phyloP scores from a whole-genome alignment of 2,797 vertebrate species.

The Erpetoichthys calabaricus region DNA sequence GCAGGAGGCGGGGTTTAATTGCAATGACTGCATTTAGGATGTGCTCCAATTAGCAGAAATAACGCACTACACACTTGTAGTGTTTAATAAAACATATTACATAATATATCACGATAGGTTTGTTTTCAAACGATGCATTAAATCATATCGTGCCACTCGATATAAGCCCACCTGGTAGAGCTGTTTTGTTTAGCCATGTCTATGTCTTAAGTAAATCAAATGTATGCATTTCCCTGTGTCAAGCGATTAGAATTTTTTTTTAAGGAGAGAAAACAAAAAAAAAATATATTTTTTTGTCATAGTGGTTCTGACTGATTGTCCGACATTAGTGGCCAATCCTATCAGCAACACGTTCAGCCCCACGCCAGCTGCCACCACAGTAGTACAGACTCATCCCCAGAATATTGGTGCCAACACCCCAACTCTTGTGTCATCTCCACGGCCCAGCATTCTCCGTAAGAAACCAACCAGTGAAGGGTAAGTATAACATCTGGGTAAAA shows the following conservation, averaged over 20 bases:
- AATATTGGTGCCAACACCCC: slow-evolving; percentile 62
- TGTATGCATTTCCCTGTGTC: neutral
- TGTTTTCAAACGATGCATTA: too few relatives aligned
- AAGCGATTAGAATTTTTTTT: neutral
- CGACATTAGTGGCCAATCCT: slow-evolving; percentile 77
- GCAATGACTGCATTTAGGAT: too few relatives aligned
- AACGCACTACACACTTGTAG: too few relatives aligned
- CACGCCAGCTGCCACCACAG: slow-evolving; percentile 72
- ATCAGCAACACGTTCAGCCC: slow-evolving; percentile 76
- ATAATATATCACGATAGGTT: too few relatives aligned
- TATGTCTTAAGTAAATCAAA: too few relatives aligned
- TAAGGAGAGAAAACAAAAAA: neutral
- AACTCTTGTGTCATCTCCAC: slow-evolving; percentile 78
- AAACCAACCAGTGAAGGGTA: slow-evolving; percentile 85
- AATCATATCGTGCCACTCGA: too few relatives aligned
- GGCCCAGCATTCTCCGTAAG: slow-evolving; percentile 94
- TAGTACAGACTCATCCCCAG: slow-evolving; percentile 83
- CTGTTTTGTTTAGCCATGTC: too few relatives aligned
- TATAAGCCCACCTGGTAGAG: too few relatives aligned
- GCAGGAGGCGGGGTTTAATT: too few relatives aligned
- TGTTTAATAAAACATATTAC: too few relatives aligned
- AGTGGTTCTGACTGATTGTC: slow-evolving; percentile 81
- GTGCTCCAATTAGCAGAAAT: too few relatives aligned
- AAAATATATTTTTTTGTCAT: slow-evolving; percentile 30
- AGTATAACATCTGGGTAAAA: slow-evolving; percentile 24